Percentiles rank a stretch among this genome's conserved stretches.
Conservation (phyloP, 2,797 vertebrate species). For the Spinus pinus region DNA sequence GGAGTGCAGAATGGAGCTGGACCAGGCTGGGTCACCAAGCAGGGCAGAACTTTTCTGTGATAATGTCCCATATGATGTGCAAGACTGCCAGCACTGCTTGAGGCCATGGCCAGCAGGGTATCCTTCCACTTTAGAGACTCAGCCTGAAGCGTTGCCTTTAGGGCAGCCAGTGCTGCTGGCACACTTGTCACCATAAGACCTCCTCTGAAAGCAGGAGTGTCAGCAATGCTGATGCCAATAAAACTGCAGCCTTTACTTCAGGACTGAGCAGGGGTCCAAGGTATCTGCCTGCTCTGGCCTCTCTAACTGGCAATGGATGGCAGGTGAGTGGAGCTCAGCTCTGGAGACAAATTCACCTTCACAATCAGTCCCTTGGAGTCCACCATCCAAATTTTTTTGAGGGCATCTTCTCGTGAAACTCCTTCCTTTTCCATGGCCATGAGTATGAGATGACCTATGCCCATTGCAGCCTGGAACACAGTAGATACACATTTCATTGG, state of each 20-base stretch:
- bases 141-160: accelerated
- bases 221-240: neutral
- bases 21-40: neutral
- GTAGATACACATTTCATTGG: neutral
- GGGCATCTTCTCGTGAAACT: conserved; percentile 80
- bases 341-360: conserved; percentile 80
- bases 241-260: neutral
- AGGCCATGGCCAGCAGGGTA: neutral
- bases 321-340: neutral
- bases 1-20: neutral
- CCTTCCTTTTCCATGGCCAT: conserved; percentile 98
- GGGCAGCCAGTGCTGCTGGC: neutral
- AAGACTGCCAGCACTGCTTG: neutral
- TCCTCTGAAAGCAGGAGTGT: neutral
- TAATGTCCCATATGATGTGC: neutral
- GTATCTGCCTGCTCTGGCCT: neutral
- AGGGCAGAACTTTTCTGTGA: neutral
- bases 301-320: neutral
- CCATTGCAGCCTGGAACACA: conserved; percentile 88
- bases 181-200: neutral
- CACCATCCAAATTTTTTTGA: conserved; percentile 96
- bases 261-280: neutral
- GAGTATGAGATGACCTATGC: conserved; percentile 90
- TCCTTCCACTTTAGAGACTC: neutral
- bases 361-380: conserved; percentile 95